Base-by-base conservation (phyloP, 2,113 vertebrate genomes). In the Micronycteris hirsuta region DNA sequence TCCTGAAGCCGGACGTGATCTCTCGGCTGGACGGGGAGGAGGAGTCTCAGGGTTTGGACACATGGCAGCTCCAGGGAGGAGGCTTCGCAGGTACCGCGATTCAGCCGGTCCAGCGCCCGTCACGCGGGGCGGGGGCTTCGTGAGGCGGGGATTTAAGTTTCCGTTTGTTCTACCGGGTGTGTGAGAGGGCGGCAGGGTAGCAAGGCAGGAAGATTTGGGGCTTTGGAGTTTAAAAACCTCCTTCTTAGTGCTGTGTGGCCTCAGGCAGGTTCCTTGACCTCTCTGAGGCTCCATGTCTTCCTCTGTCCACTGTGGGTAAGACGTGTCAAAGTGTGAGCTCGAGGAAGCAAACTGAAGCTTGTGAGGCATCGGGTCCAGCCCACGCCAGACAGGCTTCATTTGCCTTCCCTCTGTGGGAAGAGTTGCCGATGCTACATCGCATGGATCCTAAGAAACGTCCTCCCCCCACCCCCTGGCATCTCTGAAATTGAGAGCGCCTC, bases 1-100 rank as follows among this genome's bases (percentile, higher is more conserved):
- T 98, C 91, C 97, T 97, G 38, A 98, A 97, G 80, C 97, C 97
- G 24, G 95, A 97, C 76, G 52, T 98, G 95, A 97, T 98, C 74
- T 85, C 70, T 17, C 94, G 94, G 10, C 41, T 98, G 96, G 97
- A 98, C 85, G 87, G 84, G 76, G 95, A 97, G 74, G 96, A 94
- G 31, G 88, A 89, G 7, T 71, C 89, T 88, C 94, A 54, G 63
- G 63, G 85, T 38, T 63, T 65, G 9, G 80, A 97, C 0, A 80
- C 91, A 4, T 93, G 97, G 97, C 96, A 76, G 28, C 76, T 95
- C 74, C 97, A 80, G 4, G 86, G 94, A 94, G 96, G 94, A 67
- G 16, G 95, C 19, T 68, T 93, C 7, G 11, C 97, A 97, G 97
- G 97, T 98, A 93, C 45, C 9, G 0, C 5, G 3, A 7, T 24